Conservation (phyloP, 2,888 invertebrate species). For the Cantharis lateralis region DNA sequence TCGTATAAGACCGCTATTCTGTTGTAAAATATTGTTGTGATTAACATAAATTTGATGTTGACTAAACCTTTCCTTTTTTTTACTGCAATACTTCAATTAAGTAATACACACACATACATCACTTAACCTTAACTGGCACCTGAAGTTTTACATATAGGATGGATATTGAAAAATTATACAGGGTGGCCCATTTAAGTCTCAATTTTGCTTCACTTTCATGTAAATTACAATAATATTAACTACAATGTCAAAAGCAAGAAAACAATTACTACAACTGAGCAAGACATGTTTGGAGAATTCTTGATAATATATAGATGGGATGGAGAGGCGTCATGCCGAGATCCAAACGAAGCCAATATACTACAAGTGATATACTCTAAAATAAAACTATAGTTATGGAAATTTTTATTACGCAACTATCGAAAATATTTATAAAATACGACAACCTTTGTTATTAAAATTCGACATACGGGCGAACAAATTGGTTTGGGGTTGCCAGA, state of each 20-base stretch:
- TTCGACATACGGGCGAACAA: not conserved
- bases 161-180: not conserved
- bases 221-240: not conserved
- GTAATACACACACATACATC: not conserved
- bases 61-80: not conserved
- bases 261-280: not conserved
- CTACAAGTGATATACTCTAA: not conserved
- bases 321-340: not conserved
- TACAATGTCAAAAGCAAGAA: not conserved
- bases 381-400: not conserved
- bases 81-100: slow-evolving; percentile 3
- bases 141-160: not conserved
- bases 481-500: not conserved
- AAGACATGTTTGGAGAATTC: not conserved
- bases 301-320: not conserved
- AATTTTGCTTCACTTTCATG: too few species aligned
- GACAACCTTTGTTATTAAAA: not conserved
- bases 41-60: slow-evolving; percentile 12
- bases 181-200: not conserved
- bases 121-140: not conserved
- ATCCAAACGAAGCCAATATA: not conserved
- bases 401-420: not conserved
- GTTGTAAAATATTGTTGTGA: slow-evolving; percentile 17
- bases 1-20: slow-evolving; percentile 6
- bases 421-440: not conserved